Evolutionary conservation across 2,888 invertebrate species (phyloP), one percentile per base, ranked within the genome.

Genomic region (Congeria kusceri): DNA sequence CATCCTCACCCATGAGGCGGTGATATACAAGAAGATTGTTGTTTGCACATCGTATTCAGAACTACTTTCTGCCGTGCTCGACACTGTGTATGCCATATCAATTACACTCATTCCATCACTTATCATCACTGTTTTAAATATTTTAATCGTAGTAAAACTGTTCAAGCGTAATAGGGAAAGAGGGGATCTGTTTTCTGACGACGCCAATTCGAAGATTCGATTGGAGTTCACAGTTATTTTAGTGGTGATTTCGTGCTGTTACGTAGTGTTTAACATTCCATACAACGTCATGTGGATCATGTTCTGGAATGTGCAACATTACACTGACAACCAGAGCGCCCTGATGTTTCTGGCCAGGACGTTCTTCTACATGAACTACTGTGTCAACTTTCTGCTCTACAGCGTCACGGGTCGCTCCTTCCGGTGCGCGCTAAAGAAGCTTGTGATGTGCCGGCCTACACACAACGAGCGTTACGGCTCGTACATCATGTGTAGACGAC

Each of bases 361-460:
- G 3, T 86, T 91, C 39, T 91, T 91, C 77, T 89, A 86, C 69
- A 75, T 89, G 73, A 92, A 92, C 75, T 92, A 91, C 73, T 91
- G 91, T 71, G 82, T 91, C 27, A 92, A 92, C 76, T 91, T 92
- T 71, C 91, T 92, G 72, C 84, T 92, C 27, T 92, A 91, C 71
- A 88, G 87, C 73, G 85, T 92, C 57, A 90, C 91, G 0, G 91
- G 91, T 2, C 87, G 89, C 28, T 90, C 88, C 72, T 91, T 91
- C 73, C 83, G 91, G 18, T 80, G 81, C 15, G 87, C 88, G 59
- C 77, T 90, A 59, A 75, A 76, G 20, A 27, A 56, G 5, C 28
- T 73, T 28, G 15, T 58, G 9, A 15, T 27, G 2, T 59, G 63
- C 3, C 44, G 59, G 5, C 13, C 23, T 25, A 15, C 58, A 18